Percentiles rank a stretch among this genome's conserved stretches.
phyloP scores from a whole-genome alignment of 2,888 invertebrate genomes.

The Caenorhabditis sulstoni region DNA sequence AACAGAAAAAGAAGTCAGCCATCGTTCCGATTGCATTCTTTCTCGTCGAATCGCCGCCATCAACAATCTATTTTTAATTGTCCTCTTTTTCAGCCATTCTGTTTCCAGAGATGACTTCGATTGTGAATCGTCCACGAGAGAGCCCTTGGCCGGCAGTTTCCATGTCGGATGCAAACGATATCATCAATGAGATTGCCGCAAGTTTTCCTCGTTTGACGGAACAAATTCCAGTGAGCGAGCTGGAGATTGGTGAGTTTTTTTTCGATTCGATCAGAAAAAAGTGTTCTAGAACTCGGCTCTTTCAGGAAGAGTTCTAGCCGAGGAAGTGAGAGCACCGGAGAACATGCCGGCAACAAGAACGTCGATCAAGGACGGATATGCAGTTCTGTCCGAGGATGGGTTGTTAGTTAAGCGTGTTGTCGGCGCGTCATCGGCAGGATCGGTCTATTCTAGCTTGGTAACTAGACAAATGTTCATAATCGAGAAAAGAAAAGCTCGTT shows the following conservation, averaged over 20 bases:
- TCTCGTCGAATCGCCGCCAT: neutral
- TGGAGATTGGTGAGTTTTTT: constrained; percentile 33
- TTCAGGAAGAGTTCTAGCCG: constrained; percentile 55
- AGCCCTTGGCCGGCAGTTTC: constrained; percentile 54
- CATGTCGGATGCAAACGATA: constrained; percentile 68
- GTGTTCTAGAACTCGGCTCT: no score
- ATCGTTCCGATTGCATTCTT: neutral
- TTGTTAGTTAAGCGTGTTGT: constrained; percentile 60
- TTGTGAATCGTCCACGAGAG: constrained; percentile 31
- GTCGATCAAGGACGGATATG: constrained; percentile 78
- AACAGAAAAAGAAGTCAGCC: neutral
- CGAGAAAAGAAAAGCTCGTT: neutral
- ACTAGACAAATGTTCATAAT: no score
- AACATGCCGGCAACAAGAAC: constrained; percentile 65
- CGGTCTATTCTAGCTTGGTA: constrained; percentile 19
- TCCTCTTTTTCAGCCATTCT: neutral
- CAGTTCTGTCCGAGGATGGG: constrained; percentile 73
- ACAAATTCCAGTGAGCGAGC: constrained; percentile 17
- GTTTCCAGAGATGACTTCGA: constrained; percentile 23
- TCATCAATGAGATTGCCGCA: constrained; percentile 45
- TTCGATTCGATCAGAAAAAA: neutral
- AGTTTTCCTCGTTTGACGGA: constrained; percentile 6
- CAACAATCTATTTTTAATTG: neutral
- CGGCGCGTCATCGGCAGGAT: constrained; percentile 67
- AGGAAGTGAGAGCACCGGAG: constrained; percentile 46